Base-by-base conservation (phyloP, 2,888 invertebrate genomes). In the Euproctis similis region DNA sequence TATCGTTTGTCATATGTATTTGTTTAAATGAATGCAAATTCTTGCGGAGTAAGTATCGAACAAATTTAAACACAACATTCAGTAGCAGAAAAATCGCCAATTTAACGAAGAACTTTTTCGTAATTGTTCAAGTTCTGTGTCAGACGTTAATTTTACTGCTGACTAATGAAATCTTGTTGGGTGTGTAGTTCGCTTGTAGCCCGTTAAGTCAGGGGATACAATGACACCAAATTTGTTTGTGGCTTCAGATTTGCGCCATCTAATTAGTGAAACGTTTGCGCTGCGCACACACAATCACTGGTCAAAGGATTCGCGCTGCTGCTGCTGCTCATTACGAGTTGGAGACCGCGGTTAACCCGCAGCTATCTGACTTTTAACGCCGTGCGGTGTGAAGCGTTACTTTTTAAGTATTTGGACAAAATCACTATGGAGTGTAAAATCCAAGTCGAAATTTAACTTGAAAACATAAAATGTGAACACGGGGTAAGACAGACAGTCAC, bases 281-380 rank as follows among this genome's bases (percentile, higher is more conserved):
- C 59, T 54, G 48, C 52, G 3, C n/a, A 19, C 4, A 57, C 55
- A 50, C 50, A 62, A 61, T 72, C 66, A 61, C 67, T 69, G 73
- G 72, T 80, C 82, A 84, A 84, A 82, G 81, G 77, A 75, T 75
- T 68, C 65, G n/a, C n/a, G n/a, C n/a, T n/a, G n/a, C n/a, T n/a
- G n/a, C n/a, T n/a, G 62, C 68, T 63, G 73, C 80, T 82, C 80
- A 77, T 81, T 81, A 81, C 70, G 67, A 58, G 59, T 60, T 55
- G 61, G 63, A 57, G 57, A 56, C 60, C 6, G 14, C 14, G 59
- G 64, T 57, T 59, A 63, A 56, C 62, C 56, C 57, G 60, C 58
- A 56, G 58, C 59, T 66, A n/a, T 61, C 58, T 54, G 45, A 46
- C 57, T 56, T 64, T 55, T 68, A 57, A 63, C 65, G 61, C 62